Percentiles rank a stretch among this genome's conserved stretches.
phyloP scores from a whole-genome alignment of 2,113 vertebrate genomes.

The Lepus europaeus region DNA sequence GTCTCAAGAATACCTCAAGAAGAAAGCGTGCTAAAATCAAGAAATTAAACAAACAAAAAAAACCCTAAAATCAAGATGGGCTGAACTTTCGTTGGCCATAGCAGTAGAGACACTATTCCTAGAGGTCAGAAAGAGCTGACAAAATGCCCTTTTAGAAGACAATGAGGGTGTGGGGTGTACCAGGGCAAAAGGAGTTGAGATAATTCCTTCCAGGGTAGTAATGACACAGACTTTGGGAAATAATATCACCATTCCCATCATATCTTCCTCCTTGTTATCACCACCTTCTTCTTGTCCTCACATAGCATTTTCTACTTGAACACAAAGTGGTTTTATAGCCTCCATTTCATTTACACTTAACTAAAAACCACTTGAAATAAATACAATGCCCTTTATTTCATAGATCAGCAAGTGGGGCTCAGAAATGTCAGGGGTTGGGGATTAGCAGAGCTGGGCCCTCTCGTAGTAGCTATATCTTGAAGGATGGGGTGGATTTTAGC shows the following conservation, averaged over 20 bases:
- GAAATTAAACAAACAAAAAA: not conserved
- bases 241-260: not conserved
- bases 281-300: not conserved
- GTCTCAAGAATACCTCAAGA: not conserved
- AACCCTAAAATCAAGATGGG: not conserved
- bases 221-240: not conserved
- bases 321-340: not conserved
- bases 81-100: not conserved
- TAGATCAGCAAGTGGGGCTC: not conserved
- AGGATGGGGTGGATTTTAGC: not conserved
- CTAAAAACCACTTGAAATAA: conserved; percentile 24
- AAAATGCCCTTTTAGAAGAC: not conserved
- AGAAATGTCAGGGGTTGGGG: not conserved
- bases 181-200: not conserved
- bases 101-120: not conserved
- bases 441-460: not conserved
- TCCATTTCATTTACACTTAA: not conserved
- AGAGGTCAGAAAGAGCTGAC: not conserved
- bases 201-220: not conserved
- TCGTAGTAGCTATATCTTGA: not conserved
- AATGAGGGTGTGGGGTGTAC: rapidly evolving
- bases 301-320: not conserved
- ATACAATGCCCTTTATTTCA: not conserved
- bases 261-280: not conserved
- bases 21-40: not conserved